These are phyloP conservation scores for Elmis aenea DNA, from an alignment of 2,888 invertebrate species.

Conservation along the genomic window DNA sequence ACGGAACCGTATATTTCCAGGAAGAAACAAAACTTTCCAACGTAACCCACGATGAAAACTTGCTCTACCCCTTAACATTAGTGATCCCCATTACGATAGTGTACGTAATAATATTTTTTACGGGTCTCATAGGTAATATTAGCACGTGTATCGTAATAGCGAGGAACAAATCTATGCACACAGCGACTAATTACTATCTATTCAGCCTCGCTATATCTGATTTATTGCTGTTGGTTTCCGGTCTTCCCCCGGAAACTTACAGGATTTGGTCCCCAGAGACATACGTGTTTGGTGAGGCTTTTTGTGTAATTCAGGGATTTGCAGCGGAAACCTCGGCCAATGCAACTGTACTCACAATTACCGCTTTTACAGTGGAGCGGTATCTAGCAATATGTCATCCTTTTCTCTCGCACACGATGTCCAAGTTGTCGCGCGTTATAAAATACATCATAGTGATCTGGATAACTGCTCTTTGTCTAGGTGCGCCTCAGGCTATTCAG, in stretches of 20 bases:
- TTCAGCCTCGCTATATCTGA: conserved; percentile 84
- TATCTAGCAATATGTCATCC: conserved; percentile 69
- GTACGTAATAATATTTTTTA: conserved; percentile 72
- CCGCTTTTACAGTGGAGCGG: conserved; percentile 66
- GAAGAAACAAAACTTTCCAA: too few relatives aligned
- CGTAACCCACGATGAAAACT: conserved; percentile 6
- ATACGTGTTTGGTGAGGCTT: conserved; percentile 71
- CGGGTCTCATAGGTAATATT: conserved; percentile 75
- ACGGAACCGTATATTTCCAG: conserved; percentile 2
- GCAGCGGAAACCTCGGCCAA: conserved; percentile 77
- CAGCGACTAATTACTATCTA: conserved; percentile 75
- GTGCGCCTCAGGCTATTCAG: conserved; percentile 65
- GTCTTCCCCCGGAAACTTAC: conserved; percentile 79
- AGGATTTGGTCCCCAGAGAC: conserved; percentile 73
- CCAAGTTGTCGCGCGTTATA: conserved; percentile 77
- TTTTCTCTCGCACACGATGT: conserved; percentile 73
- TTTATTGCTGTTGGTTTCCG: conserved; percentile 68
- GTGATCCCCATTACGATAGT: conserved; percentile 71
- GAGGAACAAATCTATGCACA: conserved; percentile 77
- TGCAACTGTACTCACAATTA: conserved; percentile 66
- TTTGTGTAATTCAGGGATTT: conserved; percentile 73
- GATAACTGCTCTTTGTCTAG: conserved; percentile 68
- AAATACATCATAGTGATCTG: conserved; percentile 78
- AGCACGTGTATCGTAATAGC: conserved; percentile 82
- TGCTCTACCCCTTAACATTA: conserved; percentile 30